Conservation (phyloP, 2,888 invertebrate genomes). For the Polydesmus complanatus region DNA sequence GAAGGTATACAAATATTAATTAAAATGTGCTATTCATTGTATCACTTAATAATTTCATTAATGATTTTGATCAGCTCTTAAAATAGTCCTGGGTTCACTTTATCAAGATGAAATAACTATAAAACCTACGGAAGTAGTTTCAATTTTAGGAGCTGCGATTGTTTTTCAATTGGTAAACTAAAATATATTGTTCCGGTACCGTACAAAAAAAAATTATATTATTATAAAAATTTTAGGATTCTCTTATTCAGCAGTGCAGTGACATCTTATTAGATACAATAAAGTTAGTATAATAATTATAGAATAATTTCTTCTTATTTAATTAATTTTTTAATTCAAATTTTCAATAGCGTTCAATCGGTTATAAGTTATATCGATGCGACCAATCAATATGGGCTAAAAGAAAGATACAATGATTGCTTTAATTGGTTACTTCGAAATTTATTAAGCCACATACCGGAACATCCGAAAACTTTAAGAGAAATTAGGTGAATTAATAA, state of each 20-base stretch:
- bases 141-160: conserved; percentile 56
- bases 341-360: conserved; percentile 39
- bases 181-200: background rate
- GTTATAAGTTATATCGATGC: conserved; percentile 54
- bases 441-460: conserved; percentile 45
- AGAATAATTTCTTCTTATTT: too few species aligned
- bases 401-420: conserved; percentile 39
- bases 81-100: conserved; percentile 56
- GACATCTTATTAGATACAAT: conserved; percentile 62
- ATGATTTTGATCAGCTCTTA: conserved; percentile 43
- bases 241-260: conserved; percentile 54
- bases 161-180: conserved; percentile 46
- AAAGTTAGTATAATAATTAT: too few species aligned
- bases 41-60: conserved; percentile 8
- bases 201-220: background rate
- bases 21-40: background rate
- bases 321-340: too few species aligned
- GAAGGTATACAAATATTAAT: conserved; percentile 40
- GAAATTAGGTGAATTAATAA: conserved; percentile 37
- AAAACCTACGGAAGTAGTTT: conserved; percentile 50
- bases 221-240: conserved; percentile 35
- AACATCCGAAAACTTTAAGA: conserved; percentile 42
- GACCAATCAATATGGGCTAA: conserved; percentile 52
- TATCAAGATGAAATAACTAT: conserved; percentile 59
- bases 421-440: conserved; percentile 56